Evolutionary conservation across 92 coral and sea anemone species (phyloP).

Genomic region (Hydrozoanthus gracilis): DNA sequence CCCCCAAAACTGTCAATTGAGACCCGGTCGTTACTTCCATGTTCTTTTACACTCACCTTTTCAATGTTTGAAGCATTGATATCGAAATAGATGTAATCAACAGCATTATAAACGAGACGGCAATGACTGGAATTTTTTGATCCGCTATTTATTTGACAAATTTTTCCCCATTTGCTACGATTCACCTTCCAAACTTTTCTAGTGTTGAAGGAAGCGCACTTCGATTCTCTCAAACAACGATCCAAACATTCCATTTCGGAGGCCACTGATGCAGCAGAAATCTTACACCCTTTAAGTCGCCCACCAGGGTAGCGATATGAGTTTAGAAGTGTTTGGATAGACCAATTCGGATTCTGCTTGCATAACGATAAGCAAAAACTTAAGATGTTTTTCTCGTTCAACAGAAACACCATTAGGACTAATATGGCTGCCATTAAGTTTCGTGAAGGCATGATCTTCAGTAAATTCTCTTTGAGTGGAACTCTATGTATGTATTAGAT

Average conservation of each 20-base stretch:
- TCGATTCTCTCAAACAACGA: not conserved
- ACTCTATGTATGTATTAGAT: too few relatives aligned
- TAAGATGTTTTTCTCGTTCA: not conserved
- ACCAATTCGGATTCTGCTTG: not conserved
- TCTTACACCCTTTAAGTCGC: not conserved
- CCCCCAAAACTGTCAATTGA: too few relatives aligned
- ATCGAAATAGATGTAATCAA: not conserved
- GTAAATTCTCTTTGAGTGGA: too few relatives aligned
- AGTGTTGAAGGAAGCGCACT: not conserved
- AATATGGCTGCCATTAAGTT: not conserved
- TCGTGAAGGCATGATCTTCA: not conserved
- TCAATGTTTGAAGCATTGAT: not conserved
- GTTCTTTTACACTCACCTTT: not conserved
- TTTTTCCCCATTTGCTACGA: not conserved
- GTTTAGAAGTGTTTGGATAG: not conserved
- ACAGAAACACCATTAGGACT: not conserved
- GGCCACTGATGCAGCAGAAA: not conserved
- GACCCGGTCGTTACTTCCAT: too few relatives aligned
- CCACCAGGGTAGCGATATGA: not conserved
- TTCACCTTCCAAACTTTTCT: not conserved
- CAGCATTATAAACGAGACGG: not conserved
- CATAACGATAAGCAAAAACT: not conserved
- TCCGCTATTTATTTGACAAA: conserved; percentile 11
- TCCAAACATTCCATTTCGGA: conserved; percentile 2
- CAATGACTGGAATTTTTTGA: not conserved